Percentiles rank a stretch among this genome's conserved stretches.
phyloP scores from a whole-genome alignment of 2,113 vertebrate species.

The Myrmecobius fasciatus region DNA sequence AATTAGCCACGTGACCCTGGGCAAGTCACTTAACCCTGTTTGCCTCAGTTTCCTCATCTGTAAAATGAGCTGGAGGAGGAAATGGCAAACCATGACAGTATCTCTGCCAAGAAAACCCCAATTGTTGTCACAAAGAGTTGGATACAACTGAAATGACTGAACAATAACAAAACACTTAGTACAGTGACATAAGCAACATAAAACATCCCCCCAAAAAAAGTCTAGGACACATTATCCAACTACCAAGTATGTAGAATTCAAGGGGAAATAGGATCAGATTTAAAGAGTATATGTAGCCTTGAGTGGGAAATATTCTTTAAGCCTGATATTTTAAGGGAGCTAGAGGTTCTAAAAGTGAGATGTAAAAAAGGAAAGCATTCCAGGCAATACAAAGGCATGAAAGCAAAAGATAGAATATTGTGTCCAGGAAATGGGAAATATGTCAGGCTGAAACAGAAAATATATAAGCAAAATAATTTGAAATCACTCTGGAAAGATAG shows the following conservation, averaged over 20 bases:
- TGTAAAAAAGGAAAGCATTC: background rate
- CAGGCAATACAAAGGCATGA: background rate
- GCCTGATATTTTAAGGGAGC: background rate
- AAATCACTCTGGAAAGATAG: background rate
- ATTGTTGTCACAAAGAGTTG: too few relatives aligned
- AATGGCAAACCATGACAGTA: too few relatives aligned
- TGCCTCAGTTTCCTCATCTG: background rate
- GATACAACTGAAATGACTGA: too few relatives aligned
- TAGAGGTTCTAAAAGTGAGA: background rate
- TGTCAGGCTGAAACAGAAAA: background rate
- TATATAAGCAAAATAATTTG: background rate
- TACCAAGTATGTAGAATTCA: too few relatives aligned
- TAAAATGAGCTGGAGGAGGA: background rate
- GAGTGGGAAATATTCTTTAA: background rate
- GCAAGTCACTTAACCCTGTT: background rate
- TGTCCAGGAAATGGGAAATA: background rate
- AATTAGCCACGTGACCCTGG: background rate
- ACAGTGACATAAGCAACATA: too few relatives aligned
- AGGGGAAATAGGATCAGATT: too few relatives aligned
- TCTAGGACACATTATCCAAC: too few relatives aligned
- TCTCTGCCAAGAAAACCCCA: too few relatives aligned
- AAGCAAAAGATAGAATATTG: background rate
- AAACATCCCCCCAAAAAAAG: too few relatives aligned
- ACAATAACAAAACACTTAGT: too few relatives aligned
- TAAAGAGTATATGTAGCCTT: background rate